Conservation (phyloP, 2,888 invertebrate species). For the Acrocyrtus sp. region DNA sequence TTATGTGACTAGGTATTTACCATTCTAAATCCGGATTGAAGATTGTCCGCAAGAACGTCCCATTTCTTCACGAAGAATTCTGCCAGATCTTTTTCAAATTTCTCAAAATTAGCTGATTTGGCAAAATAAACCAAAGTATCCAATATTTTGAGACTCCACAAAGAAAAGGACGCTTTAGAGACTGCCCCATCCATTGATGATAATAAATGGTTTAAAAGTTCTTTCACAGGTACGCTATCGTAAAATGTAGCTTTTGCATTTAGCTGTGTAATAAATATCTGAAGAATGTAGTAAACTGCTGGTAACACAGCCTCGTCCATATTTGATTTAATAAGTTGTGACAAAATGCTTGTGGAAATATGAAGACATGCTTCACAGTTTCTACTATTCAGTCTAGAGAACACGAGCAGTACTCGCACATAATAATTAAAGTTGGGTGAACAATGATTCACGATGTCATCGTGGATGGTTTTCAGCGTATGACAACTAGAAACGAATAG, state of each 20-base stretch:
- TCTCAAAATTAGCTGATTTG: not conserved
- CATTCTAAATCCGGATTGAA: constrained; percentile 49
- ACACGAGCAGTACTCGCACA: constrained; percentile 28
- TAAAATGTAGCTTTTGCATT: not conserved
- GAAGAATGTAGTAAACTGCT: constrained; percentile 13
- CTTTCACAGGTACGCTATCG: constrained; percentile 9
- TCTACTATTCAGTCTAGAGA: constrained; percentile 45
- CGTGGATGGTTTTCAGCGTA: constrained; percentile 3
- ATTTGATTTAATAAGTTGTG: not conserved
- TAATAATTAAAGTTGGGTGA: constrained; percentile 2
- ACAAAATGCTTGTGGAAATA: constrained; percentile 10
- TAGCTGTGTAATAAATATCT: constrained; percentile 18
- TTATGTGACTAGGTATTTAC: no score
- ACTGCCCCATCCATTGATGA: not conserved
- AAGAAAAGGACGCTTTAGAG: constrained; percentile 10
- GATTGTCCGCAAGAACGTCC: constrained; percentile 21
- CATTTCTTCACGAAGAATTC: constrained; percentile 10
- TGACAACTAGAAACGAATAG: constrained; percentile 40
- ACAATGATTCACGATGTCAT: no score
- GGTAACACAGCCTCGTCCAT: constrained; percentile 6
- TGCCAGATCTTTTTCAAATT: constrained; percentile 1
- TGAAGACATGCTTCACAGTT: constrained; percentile 38
- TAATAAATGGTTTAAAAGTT: constrained; percentile 6
- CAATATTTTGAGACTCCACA: constrained; percentile 48
- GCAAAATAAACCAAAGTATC: constrained; percentile 37